phyloP scores from a whole-genome alignment of 2,113 vertebrate species.

The Menura novaehollandiae region DNA sequence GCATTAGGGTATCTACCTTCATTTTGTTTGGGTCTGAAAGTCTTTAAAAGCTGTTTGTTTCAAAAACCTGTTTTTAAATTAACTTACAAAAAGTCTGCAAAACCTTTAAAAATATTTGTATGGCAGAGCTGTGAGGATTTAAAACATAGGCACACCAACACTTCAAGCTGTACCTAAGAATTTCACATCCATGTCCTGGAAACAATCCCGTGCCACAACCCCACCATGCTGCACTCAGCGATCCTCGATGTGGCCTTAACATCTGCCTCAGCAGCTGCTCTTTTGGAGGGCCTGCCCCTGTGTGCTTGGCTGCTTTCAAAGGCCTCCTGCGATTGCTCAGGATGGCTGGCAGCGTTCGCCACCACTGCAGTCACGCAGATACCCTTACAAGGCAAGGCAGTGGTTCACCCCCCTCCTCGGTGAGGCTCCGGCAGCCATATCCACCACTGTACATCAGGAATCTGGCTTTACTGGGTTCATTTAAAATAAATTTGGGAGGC shows the following conservation, averaged over 20 bases:
- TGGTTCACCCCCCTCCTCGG: fast-evolving
- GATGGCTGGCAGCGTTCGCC: not conserved
- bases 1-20: not conserved
- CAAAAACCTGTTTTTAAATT: not conserved
- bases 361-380: fast-evolving
- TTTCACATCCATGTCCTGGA: not conserved
- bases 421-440: fast-evolving
- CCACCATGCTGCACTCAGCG: fast-evolving
- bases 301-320: not conserved
- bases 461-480: not conserved
- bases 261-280: not conserved
- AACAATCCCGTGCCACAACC: not conserved
- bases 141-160: not conserved
- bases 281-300: not conserved
- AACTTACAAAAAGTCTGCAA: not conserved
- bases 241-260: not conserved
- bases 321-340: not conserved
- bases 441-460: not conserved
- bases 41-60: not conserved
- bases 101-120: not conserved
- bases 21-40: not conserved
- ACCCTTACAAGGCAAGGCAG: not conserved
- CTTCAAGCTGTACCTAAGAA: not conserved
- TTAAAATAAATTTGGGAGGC: not conserved
- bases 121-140: not conserved